Evolutionary conservation across 2,888 invertebrate genomes (phyloP).

Genomic region (Labia minor): DNA sequence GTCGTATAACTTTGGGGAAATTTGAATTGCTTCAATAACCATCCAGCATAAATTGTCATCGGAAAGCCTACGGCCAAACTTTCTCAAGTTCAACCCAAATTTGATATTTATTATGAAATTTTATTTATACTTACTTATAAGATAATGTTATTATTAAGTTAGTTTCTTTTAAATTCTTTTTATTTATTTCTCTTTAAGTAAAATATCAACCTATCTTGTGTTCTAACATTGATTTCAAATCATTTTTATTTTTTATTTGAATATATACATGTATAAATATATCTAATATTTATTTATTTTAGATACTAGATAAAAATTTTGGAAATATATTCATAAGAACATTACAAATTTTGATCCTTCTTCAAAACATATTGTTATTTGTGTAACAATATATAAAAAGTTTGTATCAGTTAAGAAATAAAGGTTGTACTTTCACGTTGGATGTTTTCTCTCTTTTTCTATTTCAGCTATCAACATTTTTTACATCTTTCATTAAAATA

Average conservation of each 20-base stretch:
- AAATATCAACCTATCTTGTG: background rate
- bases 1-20: background rate
- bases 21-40: background rate
- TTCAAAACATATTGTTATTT: background rate
- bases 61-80: background rate
- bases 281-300: no score
- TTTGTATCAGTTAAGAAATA: constrained; percentile 8
- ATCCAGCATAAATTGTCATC: background rate
- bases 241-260: no score
- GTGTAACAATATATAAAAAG: background rate
- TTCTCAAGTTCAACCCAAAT: constrained; percentile 13
- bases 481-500: no score
- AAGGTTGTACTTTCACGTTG: constrained; percentile 7
- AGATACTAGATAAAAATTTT: no score
- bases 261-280: no score
- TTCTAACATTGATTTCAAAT: background rate
- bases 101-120: background rate
- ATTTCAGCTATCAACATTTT: no score
- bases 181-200: background rate
- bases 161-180: background rate
- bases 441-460: background rate
- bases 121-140: background rate
- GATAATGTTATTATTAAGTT: background rate
- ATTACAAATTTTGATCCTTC: background rate
- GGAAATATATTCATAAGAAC: background rate